phyloP scores from a whole-genome alignment of 2,888 invertebrate genomes.

The Plagiodera versicolora region DNA sequence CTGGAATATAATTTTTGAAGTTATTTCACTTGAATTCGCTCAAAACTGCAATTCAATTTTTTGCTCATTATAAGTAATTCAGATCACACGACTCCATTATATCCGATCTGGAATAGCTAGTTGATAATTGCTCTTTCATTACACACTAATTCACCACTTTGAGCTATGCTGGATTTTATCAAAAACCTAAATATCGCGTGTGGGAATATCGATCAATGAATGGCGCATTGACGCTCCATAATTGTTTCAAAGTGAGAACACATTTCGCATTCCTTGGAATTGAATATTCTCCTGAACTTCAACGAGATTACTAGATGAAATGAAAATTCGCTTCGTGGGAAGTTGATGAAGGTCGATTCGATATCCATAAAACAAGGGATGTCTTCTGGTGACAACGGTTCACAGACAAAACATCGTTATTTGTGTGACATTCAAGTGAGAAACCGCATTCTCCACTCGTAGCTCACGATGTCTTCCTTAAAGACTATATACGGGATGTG shows the following conservation, averaged over 20 bases:
- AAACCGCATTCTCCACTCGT: too few relatives aligned
- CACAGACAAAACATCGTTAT: too few relatives aligned
- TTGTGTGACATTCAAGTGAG: too few relatives aligned
- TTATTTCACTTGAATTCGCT: too few relatives aligned
- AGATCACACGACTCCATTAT: not conserved
- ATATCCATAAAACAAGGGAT: too few relatives aligned
- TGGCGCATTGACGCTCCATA: conserved; percentile 45
- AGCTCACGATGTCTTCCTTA: too few relatives aligned
- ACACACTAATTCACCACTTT: conserved; percentile 9
- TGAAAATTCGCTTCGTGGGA: not conserved
- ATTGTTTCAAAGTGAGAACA: conserved; percentile 40
- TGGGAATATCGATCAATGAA: conserved; percentile 38
- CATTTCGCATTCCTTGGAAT: not conserved
- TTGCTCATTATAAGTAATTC: too few relatives aligned
- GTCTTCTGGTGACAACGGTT: too few relatives aligned
- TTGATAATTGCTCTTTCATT: conserved; percentile 7
- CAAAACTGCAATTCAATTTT: too few relatives aligned
- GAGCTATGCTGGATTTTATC: conserved; percentile 7
- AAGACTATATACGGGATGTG: too few relatives aligned
- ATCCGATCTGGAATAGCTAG: conserved; percentile 1
- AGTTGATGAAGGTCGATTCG: too few relatives aligned
- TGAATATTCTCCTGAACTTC: not conserved
- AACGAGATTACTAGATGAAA: not conserved
- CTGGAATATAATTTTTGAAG: too few relatives aligned
- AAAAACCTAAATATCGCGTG: conserved; percentile 36